Base-by-base conservation (phyloP, 2,113 vertebrate genomes). In the Alectura lathami region DNA sequence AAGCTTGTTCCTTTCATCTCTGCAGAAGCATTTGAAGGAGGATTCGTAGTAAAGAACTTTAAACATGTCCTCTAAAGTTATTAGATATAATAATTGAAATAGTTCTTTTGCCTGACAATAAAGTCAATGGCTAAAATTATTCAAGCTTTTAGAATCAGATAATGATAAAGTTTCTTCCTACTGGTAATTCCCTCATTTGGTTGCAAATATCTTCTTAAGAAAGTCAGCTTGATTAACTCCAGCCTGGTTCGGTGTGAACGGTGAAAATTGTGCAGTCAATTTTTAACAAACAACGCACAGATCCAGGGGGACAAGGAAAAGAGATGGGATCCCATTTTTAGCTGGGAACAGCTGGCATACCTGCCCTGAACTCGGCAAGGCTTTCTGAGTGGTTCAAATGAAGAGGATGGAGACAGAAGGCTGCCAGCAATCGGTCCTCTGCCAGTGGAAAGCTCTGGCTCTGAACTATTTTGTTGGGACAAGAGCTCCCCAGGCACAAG, bases 141-240 rank as follows among this genome's bases (percentile, higher is more conserved):
- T 93, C 88, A 90, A 78, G 82, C 86, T 96, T 88, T 94, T 86
- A 94, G 93, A 97, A 93, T 84, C 75, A 92, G 89, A 96, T 96
- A 94, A 96, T 92, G 97, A 97, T 56, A 40, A 94, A 88, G 89
- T 96, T 96, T 92, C 78, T 89, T 94, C 90, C 77, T 94, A 89
- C 69, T 60, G 38, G 48, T 94, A 97, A 93, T 97, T 95, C 96
- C 91, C 91, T 97, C 95, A 89, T 96, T 96, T 96, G 59, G 76
- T 94, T 96, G 82, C 90, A 93, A 96, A 95, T 95, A 93, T 91
- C 94, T n/a, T 67, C 11, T 83, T 96, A 76, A 93, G 95, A 97
- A 97, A 93, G 72, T 93, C 88, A 94, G 83, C 64, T 96, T 96
- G 96, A 96, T 96, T 96, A 97, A 96, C 85, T 95, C 83, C 59